phyloP scores from a whole-genome alignment of 1,140 invertebrate genomes.

The Temnothorax curvispinosus region DNA sequence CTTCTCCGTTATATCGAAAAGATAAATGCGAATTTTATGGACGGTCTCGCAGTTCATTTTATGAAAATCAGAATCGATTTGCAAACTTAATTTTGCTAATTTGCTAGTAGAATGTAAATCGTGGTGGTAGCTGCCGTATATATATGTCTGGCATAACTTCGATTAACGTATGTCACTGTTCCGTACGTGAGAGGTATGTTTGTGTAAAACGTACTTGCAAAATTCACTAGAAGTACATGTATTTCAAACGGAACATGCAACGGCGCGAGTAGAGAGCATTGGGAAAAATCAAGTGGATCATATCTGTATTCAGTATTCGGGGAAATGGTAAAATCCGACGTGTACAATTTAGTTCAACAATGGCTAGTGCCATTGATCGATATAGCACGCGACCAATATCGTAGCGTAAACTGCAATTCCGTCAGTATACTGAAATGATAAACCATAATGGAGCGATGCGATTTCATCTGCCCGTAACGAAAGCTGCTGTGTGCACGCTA shows the following conservation, averaged over 20 bases:
- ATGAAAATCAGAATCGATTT: background rate
- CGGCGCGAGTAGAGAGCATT: background rate
- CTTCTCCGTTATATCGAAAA: too few species aligned
- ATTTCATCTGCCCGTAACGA: slow-evolving; percentile 31
- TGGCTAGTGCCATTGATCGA: slow-evolving; percentile 63
- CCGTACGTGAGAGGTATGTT: background rate
- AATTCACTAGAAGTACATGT: background rate
- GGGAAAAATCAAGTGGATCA: slow-evolving; percentile 54
- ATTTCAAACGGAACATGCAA: slow-evolving; percentile 18
- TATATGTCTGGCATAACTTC: background rate
- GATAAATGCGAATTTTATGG: background rate
- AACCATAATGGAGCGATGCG: slow-evolving; percentile 56
- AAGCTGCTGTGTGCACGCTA: slow-evolving; percentile 4
- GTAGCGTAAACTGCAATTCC: slow-evolving; percentile 35
- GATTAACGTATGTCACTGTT: background rate
- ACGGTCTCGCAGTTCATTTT: background rate
- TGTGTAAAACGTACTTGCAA: background rate
- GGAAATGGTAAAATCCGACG: slow-evolving; percentile 23
- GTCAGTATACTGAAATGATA: slow-evolving; percentile 50
- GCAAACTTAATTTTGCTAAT: background rate
- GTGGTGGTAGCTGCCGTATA: background rate
- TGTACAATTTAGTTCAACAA: slow-evolving; percentile 28
- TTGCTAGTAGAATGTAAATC: background rate
- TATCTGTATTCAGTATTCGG: slow-evolving; percentile 33
- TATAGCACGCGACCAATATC: slow-evolving; percentile 45